Evolutionary conservation across 2,888 invertebrate genomes (phyloP).

Genomic region (Crossocerus cetratus): DNA sequence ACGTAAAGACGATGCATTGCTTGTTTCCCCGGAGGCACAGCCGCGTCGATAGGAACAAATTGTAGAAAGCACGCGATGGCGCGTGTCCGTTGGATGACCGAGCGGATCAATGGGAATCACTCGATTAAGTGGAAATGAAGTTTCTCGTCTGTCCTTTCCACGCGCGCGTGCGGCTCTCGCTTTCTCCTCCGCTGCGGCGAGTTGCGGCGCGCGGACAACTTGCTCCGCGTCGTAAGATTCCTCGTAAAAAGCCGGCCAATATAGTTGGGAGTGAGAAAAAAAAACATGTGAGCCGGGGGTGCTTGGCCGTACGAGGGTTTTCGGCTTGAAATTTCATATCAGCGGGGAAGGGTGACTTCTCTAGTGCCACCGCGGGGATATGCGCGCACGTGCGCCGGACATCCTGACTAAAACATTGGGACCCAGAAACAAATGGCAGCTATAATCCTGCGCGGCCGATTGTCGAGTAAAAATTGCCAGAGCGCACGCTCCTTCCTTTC

Average conservation of each 20-base stretch:
- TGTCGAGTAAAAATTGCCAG: conserved; percentile 69
- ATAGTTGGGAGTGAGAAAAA: too few species aligned
- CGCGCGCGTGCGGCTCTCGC: too few species aligned
- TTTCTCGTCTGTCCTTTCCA: not conserved
- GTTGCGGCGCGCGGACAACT: too few species aligned
- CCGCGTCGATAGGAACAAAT: conserved; percentile 16
- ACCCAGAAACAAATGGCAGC: conserved; percentile 71
- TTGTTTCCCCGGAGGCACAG: conserved; percentile 21
- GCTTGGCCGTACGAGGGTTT: not conserved
- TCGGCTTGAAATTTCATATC: not conserved
- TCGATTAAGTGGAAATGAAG: not conserved
- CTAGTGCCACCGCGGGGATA: too few species aligned
- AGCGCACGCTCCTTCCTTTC: conserved; percentile 26
- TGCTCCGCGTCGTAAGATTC: too few species aligned
- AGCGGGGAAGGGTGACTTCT: not conserved
- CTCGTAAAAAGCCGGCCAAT: too few species aligned
- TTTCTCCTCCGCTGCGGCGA: too few species aligned
- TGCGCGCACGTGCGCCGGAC: conserved; percentile 57
- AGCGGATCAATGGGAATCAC: not conserved
- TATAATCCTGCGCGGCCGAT: conserved; percentile 70
- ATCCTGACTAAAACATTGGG: conserved; percentile 74
- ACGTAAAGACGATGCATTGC: not conserved
- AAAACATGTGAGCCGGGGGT: too few species aligned
- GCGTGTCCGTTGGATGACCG: not conserved
- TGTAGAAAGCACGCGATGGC: conserved; percentile 28